phyloP scores from a whole-genome alignment of 2,113 vertebrate genomes.

The Lepisosteus oculatus region DNA sequence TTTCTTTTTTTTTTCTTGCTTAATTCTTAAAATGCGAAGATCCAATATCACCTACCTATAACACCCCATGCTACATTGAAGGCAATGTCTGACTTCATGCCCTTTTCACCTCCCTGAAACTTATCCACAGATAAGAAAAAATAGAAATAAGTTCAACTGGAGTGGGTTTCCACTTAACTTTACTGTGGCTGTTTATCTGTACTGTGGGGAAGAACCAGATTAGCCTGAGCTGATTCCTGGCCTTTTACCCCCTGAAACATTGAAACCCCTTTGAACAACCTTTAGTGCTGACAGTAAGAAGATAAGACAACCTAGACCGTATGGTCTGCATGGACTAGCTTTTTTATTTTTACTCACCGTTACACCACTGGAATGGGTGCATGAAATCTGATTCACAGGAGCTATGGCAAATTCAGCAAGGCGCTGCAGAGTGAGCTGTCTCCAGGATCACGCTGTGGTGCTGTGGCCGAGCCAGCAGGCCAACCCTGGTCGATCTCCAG shows the following conservation, averaged over 20 bases:
- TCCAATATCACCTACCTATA: too few species aligned
- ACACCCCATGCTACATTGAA: too few species aligned
- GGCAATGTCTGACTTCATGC: too few species aligned
- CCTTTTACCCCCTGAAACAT: slow-evolving; percentile 6
- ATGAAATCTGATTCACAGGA: slow-evolving; percentile 67
- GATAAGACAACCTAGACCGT: slow-evolving; percentile 19
- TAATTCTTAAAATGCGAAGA: too few species aligned
- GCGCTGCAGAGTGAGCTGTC: slow-evolving; percentile 10
- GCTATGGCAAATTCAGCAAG: slow-evolving; percentile 52
- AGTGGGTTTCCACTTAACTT: background rate
- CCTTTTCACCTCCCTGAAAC: too few species aligned
- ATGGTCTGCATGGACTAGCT: slow-evolving; percentile 16
- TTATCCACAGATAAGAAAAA: too few species aligned
- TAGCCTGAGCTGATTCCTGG: background rate
- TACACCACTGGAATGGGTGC: slow-evolving; percentile 77
- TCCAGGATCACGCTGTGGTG: slow-evolving; percentile 6
- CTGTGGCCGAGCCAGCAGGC: slow-evolving; percentile 5
- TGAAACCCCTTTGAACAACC: slow-evolving; percentile 20
- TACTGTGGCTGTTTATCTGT: background rate
- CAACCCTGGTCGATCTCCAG: background rate
- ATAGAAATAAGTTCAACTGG: too few species aligned
- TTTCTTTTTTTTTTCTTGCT: too few species aligned
- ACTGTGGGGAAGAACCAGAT: background rate
- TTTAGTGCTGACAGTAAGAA: slow-evolving; percentile 12
- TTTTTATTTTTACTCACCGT: slow-evolving; percentile 59